These are phyloP conservation scores for Oxystoma pomonae DNA, from an alignment of 2,888 invertebrate species.

Conservation along the genomic window DNA sequence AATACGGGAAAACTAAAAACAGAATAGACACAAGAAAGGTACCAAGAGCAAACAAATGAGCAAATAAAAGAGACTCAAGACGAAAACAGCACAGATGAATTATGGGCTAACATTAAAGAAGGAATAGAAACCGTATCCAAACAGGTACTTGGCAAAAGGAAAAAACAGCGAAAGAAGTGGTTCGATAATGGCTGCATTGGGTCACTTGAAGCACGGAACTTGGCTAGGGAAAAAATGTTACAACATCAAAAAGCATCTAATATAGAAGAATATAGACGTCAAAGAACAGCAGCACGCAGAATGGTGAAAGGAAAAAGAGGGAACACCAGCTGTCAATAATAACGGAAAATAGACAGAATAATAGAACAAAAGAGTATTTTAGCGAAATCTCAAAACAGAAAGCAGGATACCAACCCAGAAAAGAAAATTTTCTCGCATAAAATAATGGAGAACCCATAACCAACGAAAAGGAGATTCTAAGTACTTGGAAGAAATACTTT, in stretches of 20 bases:
- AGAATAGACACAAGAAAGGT: conserved; percentile 2
- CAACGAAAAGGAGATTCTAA: conserved; percentile 10
- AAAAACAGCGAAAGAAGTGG: conserved; percentile 5
- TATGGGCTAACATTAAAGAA: neutral
- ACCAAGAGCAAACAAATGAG: neutral
- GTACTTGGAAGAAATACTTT: conserved; percentile 8
- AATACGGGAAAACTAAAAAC: conserved; percentile 4
- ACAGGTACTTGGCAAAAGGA: conserved; percentile 1
- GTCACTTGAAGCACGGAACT: conserved; percentile 4
- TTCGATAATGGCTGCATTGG: conserved; percentile 3
- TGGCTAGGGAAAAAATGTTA: conserved; percentile 7
- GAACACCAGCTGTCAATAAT: conserved; percentile 8
- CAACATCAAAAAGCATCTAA: conserved; percentile 4
- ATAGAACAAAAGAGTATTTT: conserved; percentile 5
- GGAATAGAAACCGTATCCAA: neutral
- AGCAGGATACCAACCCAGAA: conserved; percentile 11
- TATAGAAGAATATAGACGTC: conserved; percentile 8
- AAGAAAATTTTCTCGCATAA: conserved; percentile 5
- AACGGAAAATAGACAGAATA: conserved; percentile 8
- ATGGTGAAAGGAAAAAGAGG: conserved; percentile 10
- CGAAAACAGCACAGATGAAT: conserved; percentile 4
- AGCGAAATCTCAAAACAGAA: conserved; percentile 5
- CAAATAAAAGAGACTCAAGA: neutral
- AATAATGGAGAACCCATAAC: conserved; percentile 4
- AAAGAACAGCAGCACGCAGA: conserved; percentile 3